phyloP scores from a whole-genome alignment of 2,113 vertebrate genomes.

The Ophiodon elongatus region DNA sequence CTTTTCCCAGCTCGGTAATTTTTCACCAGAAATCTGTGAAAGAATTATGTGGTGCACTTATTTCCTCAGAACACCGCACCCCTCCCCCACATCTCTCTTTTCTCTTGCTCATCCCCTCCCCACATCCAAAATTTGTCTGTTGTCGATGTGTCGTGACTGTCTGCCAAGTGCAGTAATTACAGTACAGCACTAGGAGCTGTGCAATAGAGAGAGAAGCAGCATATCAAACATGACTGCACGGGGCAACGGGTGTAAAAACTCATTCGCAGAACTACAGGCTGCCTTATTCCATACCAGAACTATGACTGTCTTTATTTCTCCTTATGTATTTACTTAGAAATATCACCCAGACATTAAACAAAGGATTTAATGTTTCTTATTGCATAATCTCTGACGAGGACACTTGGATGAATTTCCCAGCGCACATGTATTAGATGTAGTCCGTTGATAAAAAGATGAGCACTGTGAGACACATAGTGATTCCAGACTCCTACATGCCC shows the following conservation, averaged over 20 bases:
- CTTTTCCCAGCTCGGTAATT: neutral
- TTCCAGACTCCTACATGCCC: conserved; percentile 14
- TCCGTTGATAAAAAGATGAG: conserved; percentile 30
- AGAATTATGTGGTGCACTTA: conserved; percentile 8
- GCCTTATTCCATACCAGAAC: conserved; percentile 17
- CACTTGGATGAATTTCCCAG: neutral
- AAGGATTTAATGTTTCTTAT: neutral
- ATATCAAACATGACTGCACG: conserved; percentile 72
- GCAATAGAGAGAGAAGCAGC: conserved; percentile 65
- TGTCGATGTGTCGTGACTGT: conserved; percentile 77
- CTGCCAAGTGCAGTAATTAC: conserved; percentile 78
- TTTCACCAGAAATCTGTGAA: conserved; percentile 10
- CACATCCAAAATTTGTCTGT: conserved; percentile 57
- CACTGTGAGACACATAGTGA: neutral
- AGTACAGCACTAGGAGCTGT: conserved; percentile 63
- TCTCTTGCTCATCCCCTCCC: conserved; percentile 54
- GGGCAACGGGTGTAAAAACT: conserved; percentile 39
- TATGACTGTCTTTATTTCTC: conserved; percentile 22
- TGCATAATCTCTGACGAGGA: neutral
- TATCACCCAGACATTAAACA: conserved; percentile 1
- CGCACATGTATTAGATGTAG: neutral
- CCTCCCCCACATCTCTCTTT: conserved; percentile 30
- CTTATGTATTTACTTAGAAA: conserved; percentile 31
- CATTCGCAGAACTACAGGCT: conserved; percentile 44
- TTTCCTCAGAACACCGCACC: conserved; percentile 20